These are phyloP conservation scores for Apotomis betuletana DNA, from an alignment of 2,888 invertebrate species.

Conservation along the genomic window DNA sequence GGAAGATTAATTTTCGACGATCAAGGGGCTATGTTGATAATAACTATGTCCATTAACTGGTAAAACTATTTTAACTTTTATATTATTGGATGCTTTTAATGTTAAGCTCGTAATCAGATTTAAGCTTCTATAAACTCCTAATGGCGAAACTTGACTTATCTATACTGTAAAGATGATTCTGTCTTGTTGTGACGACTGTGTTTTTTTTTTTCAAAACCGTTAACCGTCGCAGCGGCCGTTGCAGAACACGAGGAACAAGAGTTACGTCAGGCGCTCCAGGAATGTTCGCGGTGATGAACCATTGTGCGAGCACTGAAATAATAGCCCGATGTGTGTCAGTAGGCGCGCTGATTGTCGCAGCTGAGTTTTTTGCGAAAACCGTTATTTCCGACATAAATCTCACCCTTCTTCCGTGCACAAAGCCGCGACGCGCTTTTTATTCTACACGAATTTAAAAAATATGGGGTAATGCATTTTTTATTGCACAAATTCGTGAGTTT, in stretches of 20 bases:
- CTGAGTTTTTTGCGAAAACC: conserved; percentile 80
- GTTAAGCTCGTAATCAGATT: too few relatives aligned
- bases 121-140: background rate
- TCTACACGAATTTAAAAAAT: conserved; percentile 72
- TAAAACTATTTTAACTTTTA: too few relatives aligned
- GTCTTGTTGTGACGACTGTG: background rate
- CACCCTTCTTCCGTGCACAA: conserved; percentile 80
- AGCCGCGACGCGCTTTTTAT: conserved; percentile 71
- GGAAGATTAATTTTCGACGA: too few relatives aligned
- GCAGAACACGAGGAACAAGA: conserved; percentile 3
- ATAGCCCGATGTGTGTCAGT: conserved; percentile 37
- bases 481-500: conserved; percentile 64
- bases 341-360: conserved; percentile 55
- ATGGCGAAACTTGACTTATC: background rate
- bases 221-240: conserved; percentile 22
- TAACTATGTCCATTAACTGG: too few relatives aligned
- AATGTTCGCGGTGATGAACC: conserved; percentile 23
- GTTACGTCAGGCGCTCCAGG: conserved; percentile 11
- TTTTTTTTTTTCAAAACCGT: conserved; percentile 32
- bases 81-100: too few relatives aligned
- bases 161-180: background rate
- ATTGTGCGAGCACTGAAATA: conserved; percentile 27
- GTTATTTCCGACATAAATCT: conserved; percentile 81
- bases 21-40: too few relatives aligned
- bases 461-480: conserved; percentile 84